Evolutionary conservation across 2,113 vertebrate genomes (phyloP).

Genomic region (Arvicanthis niloticus): DNA sequence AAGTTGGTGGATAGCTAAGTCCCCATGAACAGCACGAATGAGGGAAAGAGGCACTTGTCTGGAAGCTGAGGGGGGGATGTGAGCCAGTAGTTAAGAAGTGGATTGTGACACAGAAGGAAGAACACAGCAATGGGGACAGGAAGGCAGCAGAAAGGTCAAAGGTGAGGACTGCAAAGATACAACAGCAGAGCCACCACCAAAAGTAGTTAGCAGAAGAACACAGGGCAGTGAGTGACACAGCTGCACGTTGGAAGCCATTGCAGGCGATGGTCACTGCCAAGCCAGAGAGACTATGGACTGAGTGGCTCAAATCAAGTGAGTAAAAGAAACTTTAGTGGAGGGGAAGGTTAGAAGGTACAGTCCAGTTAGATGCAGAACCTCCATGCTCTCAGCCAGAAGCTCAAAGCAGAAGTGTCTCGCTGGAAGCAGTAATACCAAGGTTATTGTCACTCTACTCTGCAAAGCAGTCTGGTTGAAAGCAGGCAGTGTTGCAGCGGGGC

Average conservation of each 20-base stretch:
- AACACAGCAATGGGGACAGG: accelerated
- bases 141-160: too few relatives aligned
- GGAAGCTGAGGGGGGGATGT: background rate
- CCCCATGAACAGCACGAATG: too few relatives aligned
- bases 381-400: background rate
- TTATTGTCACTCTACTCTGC: background rate
- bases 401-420: background rate
- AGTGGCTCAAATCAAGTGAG: background rate
- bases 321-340: background rate
- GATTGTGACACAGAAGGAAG: background rate
- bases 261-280: background rate
- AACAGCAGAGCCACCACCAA: accelerated
- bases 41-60: background rate
- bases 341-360: background rate
- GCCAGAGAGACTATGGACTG: background rate
- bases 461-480: slow-evolving; percentile 59
- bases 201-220: too few relatives aligned
- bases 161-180: accelerated
- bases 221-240: too few relatives aligned
- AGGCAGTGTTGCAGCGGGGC: slow-evolving; percentile 73
- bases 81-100: accelerated
- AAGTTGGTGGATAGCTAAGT: background rate
- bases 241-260: background rate
- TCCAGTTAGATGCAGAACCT: background rate
- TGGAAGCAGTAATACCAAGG: too few relatives aligned